Evolutionary conservation across 1,140 invertebrate species (phyloP), one percentile per base, ranked within the genome.

Genomic region (Drosophila sulfurigaster): DNA sequence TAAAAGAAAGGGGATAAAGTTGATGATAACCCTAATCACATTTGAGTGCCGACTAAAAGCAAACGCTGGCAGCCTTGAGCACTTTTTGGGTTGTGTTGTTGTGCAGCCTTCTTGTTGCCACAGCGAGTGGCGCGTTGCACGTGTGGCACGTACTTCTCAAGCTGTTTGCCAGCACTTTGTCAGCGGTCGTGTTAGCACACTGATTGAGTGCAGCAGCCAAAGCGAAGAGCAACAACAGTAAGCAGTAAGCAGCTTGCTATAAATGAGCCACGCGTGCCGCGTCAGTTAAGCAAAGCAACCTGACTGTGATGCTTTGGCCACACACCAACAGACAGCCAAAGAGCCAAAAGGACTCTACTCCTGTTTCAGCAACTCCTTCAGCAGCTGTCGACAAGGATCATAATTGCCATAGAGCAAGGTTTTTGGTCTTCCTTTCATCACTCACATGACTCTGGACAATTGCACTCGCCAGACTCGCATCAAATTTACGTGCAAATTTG

Each of bases 141-240:
- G 67, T 16, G 49, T 54, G 66, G 57, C 65, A 75, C 58, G 66
- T 75, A 69, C 67, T 35, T 7, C 54, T 63, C 59, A 30, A 63
- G 57, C 30, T 72, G 52, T 57, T 63, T 68, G 32, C 70, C 38
- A 52, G 43, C 59, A 41, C 65, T 56, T 58, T 51, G 66, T 67
- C 35, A 66, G 32, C 32, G 43, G 20, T 51, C 69, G 32, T 67
- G 56, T 68, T 67, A 78, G 63, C 69, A 60, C 68, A 65, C 77
- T 83, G 83, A 87, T 87, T 89, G 79, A 87, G 81, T 81, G 70
- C 73, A 85, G 75, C 83, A 13, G n/a, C 35, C 10, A 83, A 88
- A 77, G 68, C 20, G 62, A 38, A 38, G 35, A 38, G 35, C 2
- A 10, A 38, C n/a, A 43, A 3, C n/a, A 43, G 5, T 43, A 13